phyloP scores from a whole-genome alignment of 2,888 invertebrate genomes.

The Helobdella robusta region DNA sequence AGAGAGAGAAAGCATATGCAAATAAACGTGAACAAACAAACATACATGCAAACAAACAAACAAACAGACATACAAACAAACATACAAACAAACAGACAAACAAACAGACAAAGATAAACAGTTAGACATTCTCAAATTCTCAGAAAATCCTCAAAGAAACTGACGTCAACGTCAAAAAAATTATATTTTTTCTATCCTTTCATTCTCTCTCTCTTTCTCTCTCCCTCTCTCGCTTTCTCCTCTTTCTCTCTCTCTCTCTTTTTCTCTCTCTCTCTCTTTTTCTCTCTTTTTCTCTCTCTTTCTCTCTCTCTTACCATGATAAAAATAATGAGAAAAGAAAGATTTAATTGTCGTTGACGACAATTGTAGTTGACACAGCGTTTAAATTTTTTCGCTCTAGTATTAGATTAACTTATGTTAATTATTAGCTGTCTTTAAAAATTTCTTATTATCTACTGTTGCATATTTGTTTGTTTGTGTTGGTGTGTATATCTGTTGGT shows the following conservation, averaged over 20 bases:
- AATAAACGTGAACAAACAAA: too few relatives aligned
- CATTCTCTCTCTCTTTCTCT: constrained; percentile 1
- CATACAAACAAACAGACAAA: too few relatives aligned
- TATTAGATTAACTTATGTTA: neutral
- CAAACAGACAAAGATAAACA: too few relatives aligned
- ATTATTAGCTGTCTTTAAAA: neutral
- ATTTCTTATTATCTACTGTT: neutral
- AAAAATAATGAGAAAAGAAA: too few relatives aligned
- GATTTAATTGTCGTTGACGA: too few relatives aligned
- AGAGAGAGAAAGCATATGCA: neutral
- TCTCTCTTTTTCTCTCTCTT: constrained; percentile 3
- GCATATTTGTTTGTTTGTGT: neutral
- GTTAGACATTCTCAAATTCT: too few relatives aligned
- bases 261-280: constrained; percentile 3
- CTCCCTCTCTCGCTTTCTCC: constrained; percentile 1
- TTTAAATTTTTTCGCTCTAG: neutral
- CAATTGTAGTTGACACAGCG: neutral
- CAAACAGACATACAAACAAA: too few relatives aligned
- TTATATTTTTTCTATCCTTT: too few relatives aligned
- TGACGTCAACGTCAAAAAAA: too few relatives aligned
- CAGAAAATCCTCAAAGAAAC: too few relatives aligned
- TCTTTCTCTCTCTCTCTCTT: constrained; percentile 4
- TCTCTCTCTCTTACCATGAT: neutral
- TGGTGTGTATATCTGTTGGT: neutral
- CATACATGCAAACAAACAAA: too few relatives aligned